Percentiles rank a stretch among this genome's conserved stretches.
Evolutionary conservation across 2,113 vertebrate genomes (phyloP).

Genomic region (Xiphophorus couchianus): DNA sequence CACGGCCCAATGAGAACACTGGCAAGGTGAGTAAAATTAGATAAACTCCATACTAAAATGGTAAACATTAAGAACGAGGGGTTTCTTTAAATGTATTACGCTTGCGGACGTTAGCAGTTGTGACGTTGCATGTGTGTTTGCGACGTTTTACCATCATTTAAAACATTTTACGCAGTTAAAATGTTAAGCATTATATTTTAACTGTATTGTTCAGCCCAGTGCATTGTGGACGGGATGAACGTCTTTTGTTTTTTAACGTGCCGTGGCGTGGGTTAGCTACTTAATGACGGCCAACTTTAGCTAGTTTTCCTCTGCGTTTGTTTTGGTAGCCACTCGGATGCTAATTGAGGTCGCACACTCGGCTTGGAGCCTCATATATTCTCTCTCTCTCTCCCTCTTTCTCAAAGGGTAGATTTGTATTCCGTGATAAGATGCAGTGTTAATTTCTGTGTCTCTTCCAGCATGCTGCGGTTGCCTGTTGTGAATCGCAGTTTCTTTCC

Average conservation of each 20-base stretch:
- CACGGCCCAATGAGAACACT: constrained; percentile 25
- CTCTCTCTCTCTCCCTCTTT: background rate
- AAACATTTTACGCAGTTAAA: background rate
- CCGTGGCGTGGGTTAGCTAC: background rate
- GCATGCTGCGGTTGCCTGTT: constrained; percentile 88
- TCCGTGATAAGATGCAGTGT: background rate
- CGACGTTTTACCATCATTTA: background rate
- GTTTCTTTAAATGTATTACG: background rate
- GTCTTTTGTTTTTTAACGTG: background rate
- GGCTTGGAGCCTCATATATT: too few species aligned
- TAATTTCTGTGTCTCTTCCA: constrained; percentile 51
- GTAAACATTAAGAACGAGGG: background rate
- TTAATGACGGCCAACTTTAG: background rate
- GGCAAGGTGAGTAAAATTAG: constrained; percentile 29
- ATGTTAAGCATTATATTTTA: background rate
- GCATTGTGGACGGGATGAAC: too few species aligned
- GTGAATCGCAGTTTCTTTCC: constrained; percentile 80
- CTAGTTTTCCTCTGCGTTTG: constrained; percentile 11
- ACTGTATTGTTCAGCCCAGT: too few species aligned
- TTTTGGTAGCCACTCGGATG: constrained; percentile 5
- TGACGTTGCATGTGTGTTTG: background rate
- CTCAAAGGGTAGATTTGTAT: background rate
- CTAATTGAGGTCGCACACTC: background rate
- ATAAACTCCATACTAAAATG: too few species aligned
- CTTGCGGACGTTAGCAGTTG: background rate